These are phyloP conservation scores for Sycobia sp. DNA, from an alignment of 1,140 invertebrate species.

Conservation along the genomic window DNA sequence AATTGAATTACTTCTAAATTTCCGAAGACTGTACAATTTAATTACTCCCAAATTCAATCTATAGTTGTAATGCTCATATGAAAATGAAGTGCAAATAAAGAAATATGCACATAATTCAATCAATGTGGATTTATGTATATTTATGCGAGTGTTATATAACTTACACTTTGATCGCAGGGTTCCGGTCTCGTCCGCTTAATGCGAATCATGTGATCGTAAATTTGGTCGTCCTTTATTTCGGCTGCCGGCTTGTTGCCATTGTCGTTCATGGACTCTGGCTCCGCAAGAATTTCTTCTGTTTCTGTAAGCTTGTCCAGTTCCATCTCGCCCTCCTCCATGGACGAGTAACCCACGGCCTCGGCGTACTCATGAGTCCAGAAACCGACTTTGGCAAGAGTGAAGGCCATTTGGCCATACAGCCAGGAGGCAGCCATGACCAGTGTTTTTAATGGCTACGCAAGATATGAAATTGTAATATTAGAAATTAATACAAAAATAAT, in stretches of 20 bases:
- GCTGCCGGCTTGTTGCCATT: constrained; percentile 57
- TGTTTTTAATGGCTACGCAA: constrained; percentile 59
- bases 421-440: constrained; percentile 56
- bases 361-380: constrained; percentile 53
- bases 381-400: constrained; percentile 58
- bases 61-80: too few relatives aligned
- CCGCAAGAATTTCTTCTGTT: constrained; percentile 54
- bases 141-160: too few relatives aligned
- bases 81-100: too few relatives aligned
- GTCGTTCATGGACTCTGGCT: constrained; percentile 37
- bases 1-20: too few relatives aligned
- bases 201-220: constrained; percentile 65
- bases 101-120: too few relatives aligned
- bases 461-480: too few relatives aligned
- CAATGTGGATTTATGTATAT: too few relatives aligned
- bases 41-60: too few relatives aligned
- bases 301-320: constrained; percentile 39
- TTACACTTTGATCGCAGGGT: constrained; percentile 77
- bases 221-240: constrained; percentile 60
- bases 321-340: constrained; percentile 48
- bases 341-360: constrained; percentile 49
- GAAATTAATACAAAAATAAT: too few relatives aligned
- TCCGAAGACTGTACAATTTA: too few relatives aligned
- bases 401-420: constrained; percentile 57
- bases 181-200: constrained; percentile 79